Evolutionary conservation across 2,797 vertebrate genomes (phyloP).

Genomic region (Oryzias sinensis): DNA sequence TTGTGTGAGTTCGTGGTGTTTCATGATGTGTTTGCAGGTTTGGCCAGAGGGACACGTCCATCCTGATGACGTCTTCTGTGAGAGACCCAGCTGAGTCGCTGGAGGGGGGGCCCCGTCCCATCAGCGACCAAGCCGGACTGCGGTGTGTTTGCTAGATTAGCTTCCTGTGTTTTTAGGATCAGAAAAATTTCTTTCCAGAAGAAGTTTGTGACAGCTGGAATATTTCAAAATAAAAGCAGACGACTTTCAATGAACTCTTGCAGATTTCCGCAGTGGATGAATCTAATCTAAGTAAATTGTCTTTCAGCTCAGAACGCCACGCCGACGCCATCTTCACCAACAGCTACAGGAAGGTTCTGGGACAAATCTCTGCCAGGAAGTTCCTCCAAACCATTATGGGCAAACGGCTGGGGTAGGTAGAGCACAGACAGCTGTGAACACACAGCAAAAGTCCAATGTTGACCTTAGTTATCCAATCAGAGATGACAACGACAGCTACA

Average conservation of each 20-base stretch:
- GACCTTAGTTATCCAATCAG: constrained; percentile 30
- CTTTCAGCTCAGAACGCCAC: constrained; percentile 83
- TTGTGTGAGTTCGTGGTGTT: not conserved
- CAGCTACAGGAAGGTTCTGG: constrained; percentile 91
- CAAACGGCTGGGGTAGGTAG: constrained; percentile 84
- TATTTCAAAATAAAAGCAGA: not conserved
- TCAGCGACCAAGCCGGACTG: constrained; percentile 55
- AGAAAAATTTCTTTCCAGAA: no score
- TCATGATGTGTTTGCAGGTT: constrained; percentile 60
- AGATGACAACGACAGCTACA: constrained; percentile 61
- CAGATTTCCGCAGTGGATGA: not conserved
- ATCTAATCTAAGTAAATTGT: not conserved
- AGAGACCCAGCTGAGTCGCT: constrained; percentile 59
- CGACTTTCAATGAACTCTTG: no score
- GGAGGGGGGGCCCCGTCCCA: constrained; percentile 40
- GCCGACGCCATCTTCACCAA: constrained; percentile 95
- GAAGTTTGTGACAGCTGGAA: not conserved
- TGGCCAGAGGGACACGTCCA: constrained; percentile 72
- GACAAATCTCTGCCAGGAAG: constrained; percentile 89
- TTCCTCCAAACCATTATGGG: constrained; percentile 91
- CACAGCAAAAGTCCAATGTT: not conserved
- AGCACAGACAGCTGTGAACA: not conserved
- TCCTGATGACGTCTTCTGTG: constrained; percentile 74
- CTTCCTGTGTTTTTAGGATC: constrained; percentile 31
- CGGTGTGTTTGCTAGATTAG: constrained; percentile 59